Evolutionary conservation across 2,113 vertebrate genomes (phyloP).

Genomic region (Riparia riparia): DNA sequence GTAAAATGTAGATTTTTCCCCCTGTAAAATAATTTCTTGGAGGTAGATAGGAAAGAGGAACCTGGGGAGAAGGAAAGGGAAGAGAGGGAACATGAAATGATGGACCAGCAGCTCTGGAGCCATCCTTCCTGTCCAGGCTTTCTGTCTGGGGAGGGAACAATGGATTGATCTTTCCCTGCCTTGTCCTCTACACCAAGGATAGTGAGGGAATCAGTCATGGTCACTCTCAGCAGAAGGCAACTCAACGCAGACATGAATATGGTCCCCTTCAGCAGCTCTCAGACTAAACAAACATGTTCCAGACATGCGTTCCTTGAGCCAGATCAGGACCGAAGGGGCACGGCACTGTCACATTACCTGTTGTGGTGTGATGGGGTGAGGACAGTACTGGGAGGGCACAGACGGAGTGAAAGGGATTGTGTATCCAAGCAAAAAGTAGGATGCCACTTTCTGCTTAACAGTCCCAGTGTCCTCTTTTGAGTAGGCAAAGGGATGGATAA

Average conservation of each 20-base stretch:
- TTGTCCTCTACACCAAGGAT: neutral
- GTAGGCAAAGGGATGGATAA: neutral
- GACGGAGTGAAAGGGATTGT: neutral
- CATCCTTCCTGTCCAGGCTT: neutral
- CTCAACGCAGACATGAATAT: neutral
- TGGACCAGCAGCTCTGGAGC: neutral
- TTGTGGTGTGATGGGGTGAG: neutral
- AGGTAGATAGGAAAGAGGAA: neutral
- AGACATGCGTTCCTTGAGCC: neutral
- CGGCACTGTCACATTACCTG: fast-evolving
- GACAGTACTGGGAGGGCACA: fast-evolving
- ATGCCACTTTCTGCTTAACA: neutral
- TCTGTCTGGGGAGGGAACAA: neutral
- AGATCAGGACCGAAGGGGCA: neutral
- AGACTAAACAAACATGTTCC: neutral
- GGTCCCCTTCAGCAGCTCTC: neutral
- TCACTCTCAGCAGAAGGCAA: neutral
- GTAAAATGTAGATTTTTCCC: neutral
- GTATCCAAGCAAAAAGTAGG: neutral
- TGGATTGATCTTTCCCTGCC: neutral
- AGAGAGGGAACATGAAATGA: fast-evolving
- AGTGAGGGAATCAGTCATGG: neutral
- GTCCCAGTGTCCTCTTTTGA: neutral
- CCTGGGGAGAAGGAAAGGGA: neutral
- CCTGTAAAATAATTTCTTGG: neutral